Evolutionary conservation across 2,888 invertebrate species (phyloP).

Genomic region (Imbricaverruca yamaguchii): DNA sequence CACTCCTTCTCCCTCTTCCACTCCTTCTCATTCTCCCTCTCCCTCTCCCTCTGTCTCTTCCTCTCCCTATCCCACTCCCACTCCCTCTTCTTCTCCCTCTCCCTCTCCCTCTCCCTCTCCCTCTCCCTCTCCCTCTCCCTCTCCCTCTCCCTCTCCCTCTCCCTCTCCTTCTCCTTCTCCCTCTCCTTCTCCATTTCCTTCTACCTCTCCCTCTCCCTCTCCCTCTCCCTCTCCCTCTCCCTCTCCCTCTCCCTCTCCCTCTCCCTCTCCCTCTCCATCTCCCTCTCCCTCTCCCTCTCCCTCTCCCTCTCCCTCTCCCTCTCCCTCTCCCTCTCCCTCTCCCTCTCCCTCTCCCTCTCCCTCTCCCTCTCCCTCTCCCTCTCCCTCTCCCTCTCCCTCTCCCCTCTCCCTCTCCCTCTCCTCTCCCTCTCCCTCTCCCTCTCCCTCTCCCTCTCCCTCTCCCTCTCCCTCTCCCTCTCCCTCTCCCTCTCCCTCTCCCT

Average conservation of each 20-base stretch:
- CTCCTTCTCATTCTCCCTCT: too few relatives aligned
- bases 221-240: slow-evolving; percentile 15
- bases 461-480: too few relatives aligned
- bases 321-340: slow-evolving; percentile 23
- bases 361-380: slow-evolving; percentile 19
- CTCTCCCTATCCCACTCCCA: too few relatives aligned
- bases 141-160: not conserved
- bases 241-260: not conserved
- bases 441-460: too few relatives aligned
- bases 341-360: slow-evolving; percentile 30
- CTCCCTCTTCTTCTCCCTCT: too few relatives aligned
- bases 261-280: too few relatives aligned
- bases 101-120: not conserved
- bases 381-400: not conserved
- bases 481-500: too few relatives aligned
- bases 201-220: too few relatives aligned
- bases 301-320: not conserved
- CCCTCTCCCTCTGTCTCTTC: too few relatives aligned
- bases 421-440: too few relatives aligned
- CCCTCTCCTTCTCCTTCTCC: not conserved
- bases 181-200: slow-evolving; percentile 22
- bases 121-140: not conserved
- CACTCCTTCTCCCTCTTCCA: too few relatives aligned
- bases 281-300: not conserved
- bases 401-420: too few relatives aligned